These are phyloP conservation scores for Machimus rusticus DNA, from an alignment of 2,888 invertebrate genomes.

Conservation along the genomic window DNA sequence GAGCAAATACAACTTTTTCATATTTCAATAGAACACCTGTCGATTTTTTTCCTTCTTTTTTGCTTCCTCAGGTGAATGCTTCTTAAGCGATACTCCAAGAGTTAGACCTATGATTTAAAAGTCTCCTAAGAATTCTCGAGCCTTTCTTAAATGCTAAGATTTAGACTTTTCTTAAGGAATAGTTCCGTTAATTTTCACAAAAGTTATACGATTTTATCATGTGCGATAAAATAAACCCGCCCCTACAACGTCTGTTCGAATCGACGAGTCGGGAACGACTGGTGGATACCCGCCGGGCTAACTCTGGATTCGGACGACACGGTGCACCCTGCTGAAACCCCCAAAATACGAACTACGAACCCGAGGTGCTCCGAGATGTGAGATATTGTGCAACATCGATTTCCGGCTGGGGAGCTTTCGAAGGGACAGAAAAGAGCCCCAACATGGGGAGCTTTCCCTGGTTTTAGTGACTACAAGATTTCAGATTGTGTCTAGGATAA, in stretches of 20 bases:
- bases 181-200: background rate
- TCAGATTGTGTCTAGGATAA: background rate
- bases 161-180: background rate
- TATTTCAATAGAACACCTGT: slow-evolving; percentile 19
- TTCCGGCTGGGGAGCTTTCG: background rate
- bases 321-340: background rate
- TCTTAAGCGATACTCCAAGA: background rate
- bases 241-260: slow-evolving; percentile 19
- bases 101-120: background rate
- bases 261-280: slow-evolving; percentile 34
- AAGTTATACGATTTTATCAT: background rate
- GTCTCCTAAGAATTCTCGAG: background rate
- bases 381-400: slow-evolving; percentile 23
- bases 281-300: background rate
- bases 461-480: background rate
- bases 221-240: slow-evolving; percentile 1
- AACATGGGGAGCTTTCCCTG: background rate
- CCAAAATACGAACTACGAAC: background rate
- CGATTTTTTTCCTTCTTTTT: background rate
- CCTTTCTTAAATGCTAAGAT: background rate
- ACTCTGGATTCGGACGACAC: background rate
- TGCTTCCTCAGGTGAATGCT: background rate
- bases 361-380: background rate
- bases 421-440: background rate
- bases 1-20: slow-evolving; percentile 9